Conservation (phyloP, 1,140 invertebrate genomes). For the Macrobrachium nipponense region DNA sequence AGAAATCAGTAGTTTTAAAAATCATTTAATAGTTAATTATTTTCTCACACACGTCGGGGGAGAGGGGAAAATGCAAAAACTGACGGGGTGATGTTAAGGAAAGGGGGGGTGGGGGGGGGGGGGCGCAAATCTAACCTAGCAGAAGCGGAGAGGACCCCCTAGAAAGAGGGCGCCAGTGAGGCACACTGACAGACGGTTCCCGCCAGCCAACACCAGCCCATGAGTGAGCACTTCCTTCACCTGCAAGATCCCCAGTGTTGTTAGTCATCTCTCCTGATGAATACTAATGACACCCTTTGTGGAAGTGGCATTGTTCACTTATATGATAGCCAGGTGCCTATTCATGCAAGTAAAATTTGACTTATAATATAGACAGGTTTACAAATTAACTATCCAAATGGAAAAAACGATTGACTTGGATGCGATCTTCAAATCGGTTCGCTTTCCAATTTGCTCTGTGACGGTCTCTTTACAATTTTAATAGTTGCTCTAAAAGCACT, state of each 20-base stretch:
- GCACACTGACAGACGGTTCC: slow-evolving; percentile 58
- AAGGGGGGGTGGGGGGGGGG: background rate
- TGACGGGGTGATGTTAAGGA: background rate
- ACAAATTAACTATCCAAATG: too few species aligned
- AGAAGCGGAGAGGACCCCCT: slow-evolving; percentile 62
- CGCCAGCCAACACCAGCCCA: slow-evolving; percentile 64
- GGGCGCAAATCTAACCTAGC: slow-evolving; percentile 47
- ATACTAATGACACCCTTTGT: background rate
- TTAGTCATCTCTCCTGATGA: background rate
- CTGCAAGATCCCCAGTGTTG: slow-evolving; percentile 40
- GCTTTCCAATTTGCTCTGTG: too few species aligned
- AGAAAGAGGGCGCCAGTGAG: slow-evolving; percentile 62
- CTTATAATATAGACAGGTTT: too few species aligned
- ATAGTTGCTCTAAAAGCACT: too few species aligned
- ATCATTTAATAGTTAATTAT: too few species aligned
- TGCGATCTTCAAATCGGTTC: too few species aligned
- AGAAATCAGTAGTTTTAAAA: too few species aligned
- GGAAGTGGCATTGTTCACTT: too few species aligned
- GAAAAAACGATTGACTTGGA: too few species aligned
- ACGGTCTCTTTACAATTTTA: too few species aligned
- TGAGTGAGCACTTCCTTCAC: slow-evolving; percentile 63
- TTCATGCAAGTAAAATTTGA: too few species aligned
- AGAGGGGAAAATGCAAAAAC: background rate
- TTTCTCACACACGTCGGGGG: background rate
- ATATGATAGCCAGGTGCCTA: too few species aligned